A percentile compares a stretch with the other conserved stretches of the same genome.
phyloP scores from a whole-genome alignment of 2,797 vertebrate genomes.

The Acomys russatus region DNA sequence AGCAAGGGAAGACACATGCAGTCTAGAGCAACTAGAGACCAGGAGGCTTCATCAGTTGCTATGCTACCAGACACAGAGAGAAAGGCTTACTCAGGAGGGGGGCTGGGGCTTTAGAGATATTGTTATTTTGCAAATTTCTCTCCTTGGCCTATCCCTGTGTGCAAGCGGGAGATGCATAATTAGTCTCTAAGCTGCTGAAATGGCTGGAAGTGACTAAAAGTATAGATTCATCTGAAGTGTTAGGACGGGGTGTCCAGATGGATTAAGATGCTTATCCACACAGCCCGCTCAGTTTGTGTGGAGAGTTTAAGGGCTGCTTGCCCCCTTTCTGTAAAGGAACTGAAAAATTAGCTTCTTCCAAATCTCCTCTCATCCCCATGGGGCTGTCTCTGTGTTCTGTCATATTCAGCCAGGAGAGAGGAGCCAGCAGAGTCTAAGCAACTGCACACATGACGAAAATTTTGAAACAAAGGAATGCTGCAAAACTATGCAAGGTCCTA shows the following conservation, averaged over 20 bases:
- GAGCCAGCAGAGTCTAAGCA: background rate
- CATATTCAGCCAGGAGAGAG: background rate
- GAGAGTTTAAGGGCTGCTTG: slow-evolving; percentile 81
- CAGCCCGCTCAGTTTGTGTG: slow-evolving; percentile 75
- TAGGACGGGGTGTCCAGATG: slow-evolving; percentile 78
- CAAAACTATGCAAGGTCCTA: background rate
- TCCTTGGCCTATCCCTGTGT: slow-evolving; percentile 74
- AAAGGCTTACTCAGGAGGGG: slow-evolving; percentile 51
- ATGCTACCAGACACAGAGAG: slow-evolving; percentile 79
- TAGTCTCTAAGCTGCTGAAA: slow-evolving; percentile 85
- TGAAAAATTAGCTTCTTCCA: slow-evolving; percentile 68
- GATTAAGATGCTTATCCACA: slow-evolving; percentile 85
- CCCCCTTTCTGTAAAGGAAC: slow-evolving; percentile 77
- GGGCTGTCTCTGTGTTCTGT: background rate
- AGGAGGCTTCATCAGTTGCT: slow-evolving; percentile 86
- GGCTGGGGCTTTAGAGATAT: slow-evolving; percentile 78
- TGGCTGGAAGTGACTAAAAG: slow-evolving; percentile 81
- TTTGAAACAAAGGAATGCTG: background rate
- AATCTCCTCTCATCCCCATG: background rate
- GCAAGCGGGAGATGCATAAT: slow-evolving; percentile 69
- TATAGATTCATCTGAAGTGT: slow-evolving; percentile 77
- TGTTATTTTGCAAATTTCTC: slow-evolving; percentile 84
- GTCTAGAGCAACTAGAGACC: slow-evolving; percentile 81
- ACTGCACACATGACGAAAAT: background rate
- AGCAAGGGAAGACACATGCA: slow-evolving; percentile 67